Percentiles rank a stretch among this genome's conserved stretches.
Evolutionary conservation across 2,888 invertebrate genomes (phyloP).

Genomic region (Megastigmus dorsalis): DNA sequence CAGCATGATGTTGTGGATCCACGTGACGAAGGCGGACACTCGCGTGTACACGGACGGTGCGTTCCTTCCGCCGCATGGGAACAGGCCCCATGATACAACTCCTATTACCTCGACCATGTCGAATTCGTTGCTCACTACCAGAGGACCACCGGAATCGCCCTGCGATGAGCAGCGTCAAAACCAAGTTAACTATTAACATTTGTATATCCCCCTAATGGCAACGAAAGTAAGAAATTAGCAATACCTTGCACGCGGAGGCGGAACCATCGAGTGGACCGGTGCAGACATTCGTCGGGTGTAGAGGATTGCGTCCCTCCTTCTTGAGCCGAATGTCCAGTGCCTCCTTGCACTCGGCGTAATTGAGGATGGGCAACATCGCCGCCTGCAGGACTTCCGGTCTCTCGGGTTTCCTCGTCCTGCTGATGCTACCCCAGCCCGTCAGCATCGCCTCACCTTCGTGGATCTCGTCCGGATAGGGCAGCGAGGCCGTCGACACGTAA

Average conservation of each 20-base stretch:
- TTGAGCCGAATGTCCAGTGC: conserved; percentile 58
- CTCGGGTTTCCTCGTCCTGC: conserved; percentile 56
- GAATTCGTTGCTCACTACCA: conserved; percentile 62
- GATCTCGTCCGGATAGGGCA: conserved; percentile 57
- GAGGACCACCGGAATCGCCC: conserved; percentile 73
- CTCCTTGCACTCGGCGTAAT: conserved; percentile 60
- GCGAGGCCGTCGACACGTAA: conserved; percentile 57
- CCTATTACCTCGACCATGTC: conserved; percentile 67
- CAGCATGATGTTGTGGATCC: conserved; percentile 64
- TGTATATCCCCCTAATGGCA: too few species aligned
- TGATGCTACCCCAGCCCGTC: conserved; percentile 63
- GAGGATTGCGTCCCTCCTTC: conserved; percentile 57
- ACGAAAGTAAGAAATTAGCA: neutral
- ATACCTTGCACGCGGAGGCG: conserved; percentile 73
- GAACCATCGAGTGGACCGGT: conserved; percentile 73
- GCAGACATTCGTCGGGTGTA: conserved; percentile 74
- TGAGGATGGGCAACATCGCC: conserved; percentile 60
- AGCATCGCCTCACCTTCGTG: conserved; percentile 59
- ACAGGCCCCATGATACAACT: conserved; percentile 72
- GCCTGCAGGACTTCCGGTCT: conserved; percentile 60
- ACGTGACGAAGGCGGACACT: conserved; percentile 68
- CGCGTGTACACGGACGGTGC: conserved; percentile 71
- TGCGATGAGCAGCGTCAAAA: too few species aligned
- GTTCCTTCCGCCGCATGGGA: conserved; percentile 68
- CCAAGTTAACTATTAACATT: neutral